These are phyloP conservation scores for Phalloptychus januarius DNA, from an alignment of 2,797 vertebrate species.

Conservation along the genomic window DNA sequence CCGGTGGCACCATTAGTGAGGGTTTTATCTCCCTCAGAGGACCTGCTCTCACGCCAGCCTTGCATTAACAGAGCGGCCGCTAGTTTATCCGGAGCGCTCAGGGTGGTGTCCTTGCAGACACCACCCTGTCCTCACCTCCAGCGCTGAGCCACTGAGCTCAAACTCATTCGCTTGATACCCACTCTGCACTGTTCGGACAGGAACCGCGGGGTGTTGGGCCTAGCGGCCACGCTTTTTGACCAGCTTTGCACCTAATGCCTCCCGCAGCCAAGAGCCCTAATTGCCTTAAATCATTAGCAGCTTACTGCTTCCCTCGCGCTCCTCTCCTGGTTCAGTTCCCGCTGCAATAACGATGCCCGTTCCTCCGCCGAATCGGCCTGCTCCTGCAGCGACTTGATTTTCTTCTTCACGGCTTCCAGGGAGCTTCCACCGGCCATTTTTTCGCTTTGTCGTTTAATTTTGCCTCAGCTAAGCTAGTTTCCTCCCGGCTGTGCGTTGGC, in stretches of 20 bases:
- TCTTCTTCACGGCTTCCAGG: constrained; percentile 92
- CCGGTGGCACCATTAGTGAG: background rate
- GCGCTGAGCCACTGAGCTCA: constrained; percentile 12
- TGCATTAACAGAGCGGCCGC: constrained; percentile 11
- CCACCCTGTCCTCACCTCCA: constrained; percentile 33
- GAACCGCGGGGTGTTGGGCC: constrained; percentile 42
- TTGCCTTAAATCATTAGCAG: constrained; percentile 74
- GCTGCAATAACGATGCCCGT: constrained; percentile 85
- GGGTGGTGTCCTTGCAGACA: constrained; percentile 49
- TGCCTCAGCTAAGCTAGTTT: constrained; percentile 41
- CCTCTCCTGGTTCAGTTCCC: constrained; percentile 88
- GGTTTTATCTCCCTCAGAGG: constrained; percentile 1
- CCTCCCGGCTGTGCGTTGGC: constrained; percentile 16
- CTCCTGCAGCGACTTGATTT: constrained; percentile 91
- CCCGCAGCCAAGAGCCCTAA: constrained; percentile 59
- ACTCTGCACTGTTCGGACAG: background rate
- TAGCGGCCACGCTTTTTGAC: constrained; percentile 65
- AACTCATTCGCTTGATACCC: constrained; percentile 15
- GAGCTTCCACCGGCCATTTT: constrained; percentile 89
- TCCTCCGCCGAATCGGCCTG: constrained; percentile 90
- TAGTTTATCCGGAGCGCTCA: constrained; percentile 29
- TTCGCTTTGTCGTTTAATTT: constrained; percentile 2
- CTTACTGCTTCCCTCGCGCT: constrained; percentile 89
- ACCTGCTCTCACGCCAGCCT: constrained; percentile 26
- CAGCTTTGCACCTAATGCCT: constrained; percentile 67